Base-by-base conservation (phyloP, 2,113 vertebrate species). In the Gallinago paraguaiae region DNA sequence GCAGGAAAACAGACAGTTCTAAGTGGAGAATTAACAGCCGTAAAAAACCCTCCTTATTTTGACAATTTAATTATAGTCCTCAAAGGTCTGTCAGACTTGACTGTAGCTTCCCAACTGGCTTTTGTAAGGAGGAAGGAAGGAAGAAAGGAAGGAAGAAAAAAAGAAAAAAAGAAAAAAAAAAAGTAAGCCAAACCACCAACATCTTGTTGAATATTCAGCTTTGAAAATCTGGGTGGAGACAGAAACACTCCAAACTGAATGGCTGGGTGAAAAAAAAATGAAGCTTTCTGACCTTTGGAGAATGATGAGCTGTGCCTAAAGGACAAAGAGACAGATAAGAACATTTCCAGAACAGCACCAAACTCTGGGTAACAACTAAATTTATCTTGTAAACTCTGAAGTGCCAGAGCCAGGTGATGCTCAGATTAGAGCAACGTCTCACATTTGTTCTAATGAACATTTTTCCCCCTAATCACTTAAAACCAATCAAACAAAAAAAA, bases 61-160 rank as follows among this genome's bases (percentile, higher is more conserved):
- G 45, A 74, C 45, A 88, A 79, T 91, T 86, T 82, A 86, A 75
- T 86, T 79, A 77, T 28, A 84, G n/a, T 68, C 68, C 76, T 96
- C 77, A 86, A 68, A 90, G 72, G 18, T 84, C 72, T 94, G 46
- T 75, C 80, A 94, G 57, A 72, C 17, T 92, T 82, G 65, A 53
- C 64, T 78, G 82, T 37, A 85, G 86, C 61, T 82, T 88, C 43
- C 65, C 69, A 81, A 61, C 8, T 33, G 30, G 24, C 64, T 88
- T 86, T 92, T 87, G 92, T 92, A 45, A 76, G 41, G 28, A 92
- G 27, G 59, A 39, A 39, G 39, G 39, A 39, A 46, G 9, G 59
- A 39, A 39, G 39, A 12, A 39, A 46, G 9, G 46, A 76, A 68
- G 37, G 35, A 81, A 89, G 24, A 22, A 45, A 77, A 54, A 70